phyloP scores from a whole-genome alignment of 1,140 invertebrate genomes.

The Drosophila grimshawi region DNA sequence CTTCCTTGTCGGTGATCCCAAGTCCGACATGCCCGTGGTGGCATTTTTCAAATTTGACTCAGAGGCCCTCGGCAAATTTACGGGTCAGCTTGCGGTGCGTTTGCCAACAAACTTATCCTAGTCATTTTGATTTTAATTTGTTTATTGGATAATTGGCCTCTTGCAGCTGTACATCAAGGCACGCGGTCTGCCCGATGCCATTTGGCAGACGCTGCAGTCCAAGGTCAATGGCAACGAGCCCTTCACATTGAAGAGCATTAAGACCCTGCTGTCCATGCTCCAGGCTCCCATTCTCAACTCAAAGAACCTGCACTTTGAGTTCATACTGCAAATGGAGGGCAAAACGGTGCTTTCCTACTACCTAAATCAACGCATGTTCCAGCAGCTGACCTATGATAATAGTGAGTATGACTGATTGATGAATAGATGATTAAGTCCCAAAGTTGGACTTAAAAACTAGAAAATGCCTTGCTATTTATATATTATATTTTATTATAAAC shows the following conservation, averaged over 20 bases:
- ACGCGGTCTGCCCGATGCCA: conserved; percentile 85
- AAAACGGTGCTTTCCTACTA: conserved; percentile 87
- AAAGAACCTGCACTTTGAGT: conserved; percentile 86
- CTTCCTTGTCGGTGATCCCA: conserved; percentile 87
- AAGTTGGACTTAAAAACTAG: too few species aligned
- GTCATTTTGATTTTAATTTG: not conserved
- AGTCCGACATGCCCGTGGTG: conserved; percentile 87
- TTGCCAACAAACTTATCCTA: not conserved
- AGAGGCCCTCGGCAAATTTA: conserved; percentile 86
- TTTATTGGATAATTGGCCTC: conserved; percentile 6
- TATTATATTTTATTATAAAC: too few species aligned
- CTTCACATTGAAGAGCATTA: conserved; percentile 85
- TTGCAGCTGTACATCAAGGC: conserved; percentile 86
- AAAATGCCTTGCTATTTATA: too few species aligned
- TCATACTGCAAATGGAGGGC: conserved; percentile 86
- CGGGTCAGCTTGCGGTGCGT: conserved; percentile 86
- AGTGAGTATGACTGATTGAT: conserved; percentile 60
- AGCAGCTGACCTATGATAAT: conserved; percentile 83
- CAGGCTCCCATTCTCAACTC: conserved; percentile 85
- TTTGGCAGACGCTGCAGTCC: conserved; percentile 75
- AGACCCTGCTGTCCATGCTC: conserved; percentile 85
- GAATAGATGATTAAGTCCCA: too few species aligned
- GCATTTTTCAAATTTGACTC: conserved; percentile 87
- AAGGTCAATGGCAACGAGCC: conserved; percentile 78
- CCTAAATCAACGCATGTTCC: conserved; percentile 86